Evolutionary conservation across 2,113 vertebrate species (phyloP).

Genomic region (Electrona antarctica): DNA sequence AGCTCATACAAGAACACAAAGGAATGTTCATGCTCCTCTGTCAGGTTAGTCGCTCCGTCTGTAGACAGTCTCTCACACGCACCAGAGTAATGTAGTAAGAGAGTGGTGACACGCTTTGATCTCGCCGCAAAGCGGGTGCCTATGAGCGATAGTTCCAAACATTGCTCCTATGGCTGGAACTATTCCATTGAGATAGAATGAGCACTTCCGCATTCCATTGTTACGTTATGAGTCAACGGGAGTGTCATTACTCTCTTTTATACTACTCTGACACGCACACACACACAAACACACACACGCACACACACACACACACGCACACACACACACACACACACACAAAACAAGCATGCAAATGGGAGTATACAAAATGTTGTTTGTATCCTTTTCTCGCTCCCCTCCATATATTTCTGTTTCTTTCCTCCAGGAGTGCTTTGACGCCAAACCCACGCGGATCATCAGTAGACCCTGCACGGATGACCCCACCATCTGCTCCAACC

Average conservation of each 20-base stretch:
- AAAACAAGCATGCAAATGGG: background rate
- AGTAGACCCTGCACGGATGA: slow-evolving; percentile 88
- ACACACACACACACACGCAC: slow-evolving; percentile 1
- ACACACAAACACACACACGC: background rate
- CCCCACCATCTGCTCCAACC: slow-evolving; percentile 86
- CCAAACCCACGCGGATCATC: slow-evolving; percentile 89
- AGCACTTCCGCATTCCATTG: no score
- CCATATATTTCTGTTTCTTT: no score
- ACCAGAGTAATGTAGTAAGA: no score
- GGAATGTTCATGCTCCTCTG: slow-evolving; percentile 94
- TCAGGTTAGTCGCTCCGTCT: slow-evolving; percentile 78
- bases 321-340: background rate
- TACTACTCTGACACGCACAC: no score
- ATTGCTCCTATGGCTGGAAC: no score
- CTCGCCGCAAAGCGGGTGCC: no score
- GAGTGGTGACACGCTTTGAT: no score
- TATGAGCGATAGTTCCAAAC: no score
- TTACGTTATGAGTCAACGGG: no score
- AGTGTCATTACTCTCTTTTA: no score
- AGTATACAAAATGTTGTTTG: background rate
- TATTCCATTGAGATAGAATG: no score
- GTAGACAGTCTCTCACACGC: background rate
- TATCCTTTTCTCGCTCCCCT: background rate
- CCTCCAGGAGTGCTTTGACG: slow-evolving; percentile 90
- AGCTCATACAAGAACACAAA: slow-evolving; percentile 87